A percentile compares a stretch with the other conserved stretches of the same genome.
These are phyloP conservation scores for Eubasilissa regina DNA, from an alignment of 1,140 invertebrate genomes.

Conservation along the genomic window DNA sequence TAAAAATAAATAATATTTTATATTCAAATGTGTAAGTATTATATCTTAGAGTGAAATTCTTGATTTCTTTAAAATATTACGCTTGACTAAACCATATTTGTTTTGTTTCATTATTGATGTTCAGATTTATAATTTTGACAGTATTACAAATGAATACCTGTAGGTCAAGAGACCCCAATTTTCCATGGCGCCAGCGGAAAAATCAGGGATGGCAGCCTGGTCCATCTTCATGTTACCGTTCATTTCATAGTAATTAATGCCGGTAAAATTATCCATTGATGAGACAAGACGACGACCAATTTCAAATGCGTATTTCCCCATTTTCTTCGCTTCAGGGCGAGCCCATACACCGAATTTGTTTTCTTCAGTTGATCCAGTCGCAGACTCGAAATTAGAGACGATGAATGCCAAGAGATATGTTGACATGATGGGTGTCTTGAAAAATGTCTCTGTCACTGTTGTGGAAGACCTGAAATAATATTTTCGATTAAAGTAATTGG, in stretches of 20 bases:
- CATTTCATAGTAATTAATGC: slow-evolving; percentile 71
- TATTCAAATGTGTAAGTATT: no score
- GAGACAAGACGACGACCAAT: slow-evolving; percentile 69
- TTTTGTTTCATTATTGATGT: no score
- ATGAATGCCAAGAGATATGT: slow-evolving; percentile 88
- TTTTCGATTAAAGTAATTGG: no score
- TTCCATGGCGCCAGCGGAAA: slow-evolving; percentile 80
- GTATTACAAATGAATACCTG: slow-evolving; percentile 64
- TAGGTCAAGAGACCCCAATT: slow-evolving; percentile 81
- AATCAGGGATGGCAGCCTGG: slow-evolving; percentile 81
- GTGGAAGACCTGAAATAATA: not conserved
- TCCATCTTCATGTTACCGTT: slow-evolving; percentile 72
- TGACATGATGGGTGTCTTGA: slow-evolving; percentile 84
- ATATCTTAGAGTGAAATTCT: no score
- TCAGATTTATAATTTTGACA: not conserved
- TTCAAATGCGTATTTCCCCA: slow-evolving; percentile 75
- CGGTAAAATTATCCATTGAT: slow-evolving; percentile 69
- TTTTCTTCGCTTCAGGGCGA: slow-evolving; percentile 76
- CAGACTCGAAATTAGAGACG: slow-evolving; percentile 71
- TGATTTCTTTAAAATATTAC: no score
- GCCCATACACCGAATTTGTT: slow-evolving; percentile 77
- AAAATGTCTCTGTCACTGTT: slow-evolving; percentile 66
- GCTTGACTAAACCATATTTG: no score
- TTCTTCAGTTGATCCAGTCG: slow-evolving; percentile 67
- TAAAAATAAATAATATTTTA: no score